Evolutionary conservation across 2,797 vertebrate species (phyloP).

Genomic region (Dryobates pubescens): DNA sequence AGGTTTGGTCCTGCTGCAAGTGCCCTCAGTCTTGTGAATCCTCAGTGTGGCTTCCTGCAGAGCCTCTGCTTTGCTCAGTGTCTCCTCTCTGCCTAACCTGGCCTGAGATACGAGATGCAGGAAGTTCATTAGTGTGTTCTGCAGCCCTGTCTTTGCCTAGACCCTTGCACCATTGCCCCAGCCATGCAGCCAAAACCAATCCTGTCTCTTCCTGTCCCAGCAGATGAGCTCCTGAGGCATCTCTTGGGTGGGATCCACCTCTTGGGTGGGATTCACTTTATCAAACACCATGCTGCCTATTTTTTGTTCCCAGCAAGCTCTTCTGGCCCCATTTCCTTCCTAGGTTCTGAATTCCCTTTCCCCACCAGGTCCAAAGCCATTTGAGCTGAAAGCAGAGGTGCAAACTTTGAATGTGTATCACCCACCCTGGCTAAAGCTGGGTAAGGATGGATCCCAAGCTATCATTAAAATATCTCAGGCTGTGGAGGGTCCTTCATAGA

Average conservation of each 20-base stretch:
- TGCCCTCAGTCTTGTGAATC: background rate
- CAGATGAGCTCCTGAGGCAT: background rate
- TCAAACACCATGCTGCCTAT: background rate
- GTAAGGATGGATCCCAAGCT: background rate
- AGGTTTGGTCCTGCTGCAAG: background rate
- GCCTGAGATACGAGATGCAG: background rate
- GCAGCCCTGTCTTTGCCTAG: background rate
- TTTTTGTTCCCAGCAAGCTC: background rate
- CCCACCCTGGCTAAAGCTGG: background rate
- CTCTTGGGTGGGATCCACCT: background rate
- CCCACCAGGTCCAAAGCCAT: background rate
- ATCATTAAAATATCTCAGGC: background rate
- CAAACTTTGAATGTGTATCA: background rate
- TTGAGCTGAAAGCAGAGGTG: background rate
- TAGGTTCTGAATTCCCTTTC: background rate
- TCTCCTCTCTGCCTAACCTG: background rate
- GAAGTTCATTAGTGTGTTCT: background rate
- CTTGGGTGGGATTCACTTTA: background rate
- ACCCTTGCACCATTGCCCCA: background rate
- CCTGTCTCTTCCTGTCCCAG: background rate
- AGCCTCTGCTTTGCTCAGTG: background rate
- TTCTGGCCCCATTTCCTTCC: background rate
- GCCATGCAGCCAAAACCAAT: background rate
- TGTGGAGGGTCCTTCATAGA: background rate
- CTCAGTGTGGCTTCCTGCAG: background rate